Evolutionary conservation across 2,797 vertebrate species (phyloP).

Genomic region (Coranthus polyacanthus): DNA sequence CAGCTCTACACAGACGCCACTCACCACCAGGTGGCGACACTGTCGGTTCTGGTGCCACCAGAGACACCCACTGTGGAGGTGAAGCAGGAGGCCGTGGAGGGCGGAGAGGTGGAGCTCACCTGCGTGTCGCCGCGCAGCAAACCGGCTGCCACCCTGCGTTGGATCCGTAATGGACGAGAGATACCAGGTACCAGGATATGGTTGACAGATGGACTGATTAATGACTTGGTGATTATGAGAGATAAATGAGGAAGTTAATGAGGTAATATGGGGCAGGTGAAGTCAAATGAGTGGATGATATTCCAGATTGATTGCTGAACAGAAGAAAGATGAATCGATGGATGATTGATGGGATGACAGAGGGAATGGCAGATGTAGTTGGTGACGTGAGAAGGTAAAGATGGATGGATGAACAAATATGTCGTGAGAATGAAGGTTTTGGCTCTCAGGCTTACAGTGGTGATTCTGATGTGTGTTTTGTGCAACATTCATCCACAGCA

Average conservation of each 20-base stretch:
- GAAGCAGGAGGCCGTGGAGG: constrained; percentile 91
- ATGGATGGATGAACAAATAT: constrained; percentile 42
- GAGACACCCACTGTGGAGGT: constrained; percentile 91
- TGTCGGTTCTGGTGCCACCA: constrained; percentile 88
- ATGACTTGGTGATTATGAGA: constrained; percentile 35
- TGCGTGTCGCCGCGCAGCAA: constrained; percentile 90
- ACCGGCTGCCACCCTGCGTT: constrained; percentile 88
- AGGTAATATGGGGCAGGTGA: constrained; percentile 43
- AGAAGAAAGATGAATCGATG: constrained; percentile 40
- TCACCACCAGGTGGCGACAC: constrained; percentile 93
- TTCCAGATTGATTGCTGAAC: constrained; percentile 45
- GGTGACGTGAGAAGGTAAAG: constrained; percentile 42
- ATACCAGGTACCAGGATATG: constrained; percentile 85
- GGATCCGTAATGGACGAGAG: constrained; percentile 89
- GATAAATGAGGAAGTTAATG: constrained; percentile 61
- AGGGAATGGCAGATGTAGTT: constrained; percentile 49
- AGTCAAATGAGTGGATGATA: constrained; percentile 48
- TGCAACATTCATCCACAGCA: too few relatives aligned
- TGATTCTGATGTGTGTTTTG: too few relatives aligned
- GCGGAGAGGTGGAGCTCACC: constrained; percentile 89
- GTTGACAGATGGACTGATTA: constrained; percentile 48
- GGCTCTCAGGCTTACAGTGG: constrained; percentile 12
- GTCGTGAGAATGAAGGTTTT: constrained; percentile 31
- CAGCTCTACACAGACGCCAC: constrained; percentile 94
- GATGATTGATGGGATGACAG: constrained; percentile 62